Evolutionary conservation across 2,797 vertebrate species (phyloP).

Genomic region (Otolemur crassicaudatus): DNA sequence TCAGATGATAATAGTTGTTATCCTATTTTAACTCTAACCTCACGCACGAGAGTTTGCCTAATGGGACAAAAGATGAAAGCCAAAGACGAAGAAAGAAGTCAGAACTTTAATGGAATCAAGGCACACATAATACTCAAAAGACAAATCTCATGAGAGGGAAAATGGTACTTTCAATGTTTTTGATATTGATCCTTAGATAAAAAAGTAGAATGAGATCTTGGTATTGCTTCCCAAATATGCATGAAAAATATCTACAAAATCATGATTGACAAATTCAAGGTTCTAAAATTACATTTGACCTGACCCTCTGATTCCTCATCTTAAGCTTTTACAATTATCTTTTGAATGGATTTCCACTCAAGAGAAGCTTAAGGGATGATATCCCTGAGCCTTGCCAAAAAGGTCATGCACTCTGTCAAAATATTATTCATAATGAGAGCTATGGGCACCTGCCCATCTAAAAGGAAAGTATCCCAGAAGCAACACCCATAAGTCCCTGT

Average conservation of each 20-base stretch:
- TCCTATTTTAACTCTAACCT: not conserved
- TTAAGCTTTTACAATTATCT: slow-evolving; percentile 46
- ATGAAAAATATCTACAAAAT: not conserved
- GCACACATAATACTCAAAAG: not conserved
- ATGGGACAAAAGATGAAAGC: not conserved
- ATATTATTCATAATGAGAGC: slow-evolving; percentile 55
- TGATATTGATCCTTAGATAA: not conserved
- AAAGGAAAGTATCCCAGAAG: not conserved
- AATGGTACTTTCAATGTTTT: not conserved
- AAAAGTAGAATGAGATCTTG: slow-evolving; percentile 13
- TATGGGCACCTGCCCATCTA: not conserved
- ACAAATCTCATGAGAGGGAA: not conserved
- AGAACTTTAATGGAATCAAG: not conserved
- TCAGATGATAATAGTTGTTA: not conserved
- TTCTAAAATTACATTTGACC: slow-evolving; percentile 50
- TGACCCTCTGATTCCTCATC: not conserved
- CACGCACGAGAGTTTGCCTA: not conserved
- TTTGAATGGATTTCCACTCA: slow-evolving; percentile 54
- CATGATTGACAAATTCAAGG: not conserved
- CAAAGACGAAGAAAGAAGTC: not conserved
- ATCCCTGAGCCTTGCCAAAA: slow-evolving; percentile 39
- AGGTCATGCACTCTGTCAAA: slow-evolving; percentile 41
- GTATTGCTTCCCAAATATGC: slow-evolving; percentile 11
- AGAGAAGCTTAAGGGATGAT: slow-evolving; percentile 47
- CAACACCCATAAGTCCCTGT: not conserved